These are phyloP conservation scores for Tinea trinotella DNA, from an alignment of 2,888 invertebrate genomes.

Conservation along the genomic window DNA sequence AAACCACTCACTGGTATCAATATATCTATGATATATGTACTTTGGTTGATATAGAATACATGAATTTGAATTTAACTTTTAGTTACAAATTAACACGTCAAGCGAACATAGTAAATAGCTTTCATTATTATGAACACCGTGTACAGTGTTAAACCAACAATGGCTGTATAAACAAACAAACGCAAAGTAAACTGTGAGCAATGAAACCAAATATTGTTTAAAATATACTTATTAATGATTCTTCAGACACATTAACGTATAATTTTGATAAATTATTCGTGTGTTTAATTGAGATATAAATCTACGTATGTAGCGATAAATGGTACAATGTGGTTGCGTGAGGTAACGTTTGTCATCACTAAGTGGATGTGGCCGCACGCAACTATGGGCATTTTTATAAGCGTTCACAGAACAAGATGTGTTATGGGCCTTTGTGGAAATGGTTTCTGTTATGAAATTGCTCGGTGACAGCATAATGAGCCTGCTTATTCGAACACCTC, in stretches of 20 bases:
- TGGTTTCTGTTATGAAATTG: slow-evolving; percentile 8
- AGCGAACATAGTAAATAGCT: no score
- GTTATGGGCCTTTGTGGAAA: not conserved
- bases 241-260: slow-evolving; percentile 16
- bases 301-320: slow-evolving; percentile 22
- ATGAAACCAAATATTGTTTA: slow-evolving; percentile 3
- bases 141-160: not conserved
- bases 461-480: slow-evolving; percentile 10
- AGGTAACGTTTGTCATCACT: slow-evolving; percentile 19
- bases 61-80: no score
- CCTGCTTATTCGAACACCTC: not conserved
- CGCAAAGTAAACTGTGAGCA: not conserved
- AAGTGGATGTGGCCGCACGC: slow-evolving; percentile 17
- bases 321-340: slow-evolving; percentile 19
- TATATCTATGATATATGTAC: no score
- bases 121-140: not conserved
- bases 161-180: not conserved
- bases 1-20: no score
- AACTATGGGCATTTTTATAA: slow-evolving; percentile 11
- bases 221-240: slow-evolving; percentile 5
- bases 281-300: slow-evolving; percentile 20
- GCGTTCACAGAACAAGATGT: slow-evolving; percentile 10
- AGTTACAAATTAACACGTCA: no score
- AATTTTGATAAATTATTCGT: slow-evolving; percentile 21
- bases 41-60: no score